These are phyloP conservation scores for Cheilosia vernalis DNA, from an alignment of 2,888 invertebrate species.

Conservation along the genomic window DNA sequence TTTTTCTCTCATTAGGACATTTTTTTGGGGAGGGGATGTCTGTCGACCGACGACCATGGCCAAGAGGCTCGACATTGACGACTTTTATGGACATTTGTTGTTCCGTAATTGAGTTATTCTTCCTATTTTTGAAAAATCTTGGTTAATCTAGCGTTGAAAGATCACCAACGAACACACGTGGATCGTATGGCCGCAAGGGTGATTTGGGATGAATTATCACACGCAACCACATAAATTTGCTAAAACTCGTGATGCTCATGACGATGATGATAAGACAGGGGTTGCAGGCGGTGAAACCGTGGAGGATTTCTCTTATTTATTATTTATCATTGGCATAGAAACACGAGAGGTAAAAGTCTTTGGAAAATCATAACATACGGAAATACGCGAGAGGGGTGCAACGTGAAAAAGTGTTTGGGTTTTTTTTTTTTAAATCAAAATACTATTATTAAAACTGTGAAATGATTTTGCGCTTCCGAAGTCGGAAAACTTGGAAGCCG, in stretches of 20 bases:
- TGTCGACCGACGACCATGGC: constrained; percentile 35
- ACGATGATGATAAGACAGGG: not conserved
- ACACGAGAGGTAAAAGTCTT: constrained; percentile 38
- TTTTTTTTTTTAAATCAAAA: constrained; percentile 58
- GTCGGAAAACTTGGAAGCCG: constrained; percentile 60
- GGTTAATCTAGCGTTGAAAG: not conserved
- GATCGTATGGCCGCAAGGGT: not conserved
- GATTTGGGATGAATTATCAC: constrained; percentile 24
- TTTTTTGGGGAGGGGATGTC: constrained; percentile 18
- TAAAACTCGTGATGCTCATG: constrained; percentile 29
- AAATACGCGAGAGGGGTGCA: constrained; percentile 22
- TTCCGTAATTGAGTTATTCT: constrained; percentile 40
- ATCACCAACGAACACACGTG: not conserved
- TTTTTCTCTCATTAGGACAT: constrained; percentile 38
- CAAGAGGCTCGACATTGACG: constrained; percentile 64
- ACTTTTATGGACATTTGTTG: constrained; percentile 67
- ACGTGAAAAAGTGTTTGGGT: constrained; percentile 4
- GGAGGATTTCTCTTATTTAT: constrained; percentile 57
- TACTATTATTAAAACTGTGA: constrained; percentile 72
- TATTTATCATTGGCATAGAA: constrained; percentile 55
- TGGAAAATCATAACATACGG: constrained; percentile 47
- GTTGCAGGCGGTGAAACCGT: constrained; percentile 1
- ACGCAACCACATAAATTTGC: constrained; percentile 10
- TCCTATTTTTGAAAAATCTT: constrained; percentile 34
- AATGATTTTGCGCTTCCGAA: constrained; percentile 70